Evolutionary conservation across 2,888 invertebrate genomes (phyloP).

Genomic region (Plagodis dolabraria): DNA sequence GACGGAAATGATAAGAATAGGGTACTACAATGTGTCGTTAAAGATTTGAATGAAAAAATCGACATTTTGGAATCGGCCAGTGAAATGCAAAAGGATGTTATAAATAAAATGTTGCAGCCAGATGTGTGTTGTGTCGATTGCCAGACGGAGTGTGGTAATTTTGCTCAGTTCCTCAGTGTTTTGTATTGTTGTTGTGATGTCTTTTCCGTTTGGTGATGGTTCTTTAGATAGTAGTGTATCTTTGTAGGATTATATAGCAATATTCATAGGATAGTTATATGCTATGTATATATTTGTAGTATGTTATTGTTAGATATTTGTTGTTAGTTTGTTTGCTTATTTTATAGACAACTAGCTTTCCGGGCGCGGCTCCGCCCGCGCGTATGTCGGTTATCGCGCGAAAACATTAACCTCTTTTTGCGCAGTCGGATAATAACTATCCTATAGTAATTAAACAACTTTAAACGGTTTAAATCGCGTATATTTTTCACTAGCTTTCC

Average conservation of each 20-base stretch:
- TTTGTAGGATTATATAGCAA: not conserved
- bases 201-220: conserved; percentile 25
- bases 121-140: conserved; percentile 49
- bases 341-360: too few species aligned
- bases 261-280: too few species aligned
- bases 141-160: conserved; percentile 56
- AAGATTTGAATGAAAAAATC: conserved; percentile 56
- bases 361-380: too few species aligned
- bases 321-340: too few species aligned
- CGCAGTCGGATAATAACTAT: too few species aligned
- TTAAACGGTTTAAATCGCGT: too few species aligned
- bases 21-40: conserved; percentile 50
- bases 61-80: conserved; percentile 54
- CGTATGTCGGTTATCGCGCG: too few species aligned
- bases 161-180: conserved; percentile 31
- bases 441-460: too few species aligned
- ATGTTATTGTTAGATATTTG: too few species aligned
- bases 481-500: too few species aligned
- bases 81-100: conserved; percentile 48
- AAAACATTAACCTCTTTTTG: too few species aligned
- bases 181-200: conserved; percentile 28
- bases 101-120: conserved; percentile 48
- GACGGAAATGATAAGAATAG: conserved; percentile 59
- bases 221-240: conserved; percentile 12
- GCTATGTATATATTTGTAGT: too few species aligned